Conservation (phyloP, 1,140 invertebrate species). For the Drosophila pandora region DNA sequence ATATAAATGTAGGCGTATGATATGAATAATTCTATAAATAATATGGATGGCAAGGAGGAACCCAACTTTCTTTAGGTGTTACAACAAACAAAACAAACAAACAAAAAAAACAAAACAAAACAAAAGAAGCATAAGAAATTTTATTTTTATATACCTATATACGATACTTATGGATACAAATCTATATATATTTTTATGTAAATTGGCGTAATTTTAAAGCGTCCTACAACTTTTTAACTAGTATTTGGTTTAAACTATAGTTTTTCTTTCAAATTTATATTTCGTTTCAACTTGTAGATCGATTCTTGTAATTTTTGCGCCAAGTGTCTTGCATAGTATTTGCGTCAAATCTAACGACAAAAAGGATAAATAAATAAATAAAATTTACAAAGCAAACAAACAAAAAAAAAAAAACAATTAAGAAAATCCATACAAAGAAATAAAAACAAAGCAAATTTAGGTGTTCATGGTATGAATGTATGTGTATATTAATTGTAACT, state of each 20-base stretch:
- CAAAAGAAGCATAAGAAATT: slow-evolving; percentile 63
- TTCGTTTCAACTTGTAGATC: slow-evolving; percentile 24
- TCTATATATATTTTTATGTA: slow-evolving; percentile 66
- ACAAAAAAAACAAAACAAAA: slow-evolving; percentile 17
- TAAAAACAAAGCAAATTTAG: slow-evolving; percentile 54
- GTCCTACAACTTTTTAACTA: slow-evolving; percentile 50
- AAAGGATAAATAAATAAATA: slow-evolving; percentile 23
- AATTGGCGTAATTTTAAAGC: slow-evolving; percentile 65
- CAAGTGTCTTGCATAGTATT: slow-evolving; percentile 75
- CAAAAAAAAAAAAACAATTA: slow-evolving; percentile 19
- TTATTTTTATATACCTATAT: slow-evolving; percentile 73
- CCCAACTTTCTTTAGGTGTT: slow-evolving; percentile 27
- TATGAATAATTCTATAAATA: slow-evolving; percentile 31
- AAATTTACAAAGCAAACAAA: not conserved
- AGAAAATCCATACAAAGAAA: slow-evolving; percentile 45
- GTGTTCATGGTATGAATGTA: slow-evolving; percentile 67
- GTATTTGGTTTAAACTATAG: slow-evolving; percentile 32
- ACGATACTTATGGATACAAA: slow-evolving; percentile 46
- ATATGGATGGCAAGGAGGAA: slow-evolving; percentile 9
- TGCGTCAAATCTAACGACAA: slow-evolving; percentile 58
- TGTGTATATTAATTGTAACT: slow-evolving; percentile 48
- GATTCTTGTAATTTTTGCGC: slow-evolving; percentile 52
- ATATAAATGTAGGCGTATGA: slow-evolving; percentile 29
- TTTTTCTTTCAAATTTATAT: slow-evolving; percentile 25
- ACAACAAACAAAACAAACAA: slow-evolving; percentile 21